phyloP scores from a whole-genome alignment of 2,113 vertebrate species.

The Laticauda colubrina region DNA sequence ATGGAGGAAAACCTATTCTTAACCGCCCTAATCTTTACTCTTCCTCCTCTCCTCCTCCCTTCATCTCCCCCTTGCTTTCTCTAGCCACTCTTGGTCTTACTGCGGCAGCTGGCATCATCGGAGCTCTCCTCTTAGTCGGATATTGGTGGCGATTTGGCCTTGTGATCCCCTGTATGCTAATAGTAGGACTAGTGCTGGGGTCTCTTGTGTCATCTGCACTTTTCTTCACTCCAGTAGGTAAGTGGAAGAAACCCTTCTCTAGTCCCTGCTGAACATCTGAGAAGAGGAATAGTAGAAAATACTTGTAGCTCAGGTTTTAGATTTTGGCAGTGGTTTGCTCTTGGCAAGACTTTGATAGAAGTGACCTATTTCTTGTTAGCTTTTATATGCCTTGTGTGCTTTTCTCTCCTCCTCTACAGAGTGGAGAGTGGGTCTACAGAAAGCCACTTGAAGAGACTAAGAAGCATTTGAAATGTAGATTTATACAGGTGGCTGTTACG shows the following conservation, averaged over 20 bases:
- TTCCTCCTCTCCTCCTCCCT: not conserved
- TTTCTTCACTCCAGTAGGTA: constrained; percentile 91
- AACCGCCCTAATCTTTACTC: not conserved
- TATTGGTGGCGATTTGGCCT: constrained; percentile 91
- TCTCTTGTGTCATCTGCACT: constrained; percentile 75
- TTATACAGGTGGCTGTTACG: too few species aligned
- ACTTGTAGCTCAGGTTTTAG: too few species aligned
- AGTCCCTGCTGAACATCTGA: not conserved
- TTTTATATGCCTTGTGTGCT: too few species aligned
- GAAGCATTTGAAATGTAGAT: too few species aligned
- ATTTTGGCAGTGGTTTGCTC: too few species aligned
- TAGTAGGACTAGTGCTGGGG: constrained; percentile 84
- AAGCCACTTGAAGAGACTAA: too few species aligned
- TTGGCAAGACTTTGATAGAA: too few species aligned
- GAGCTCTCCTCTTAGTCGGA: constrained; percentile 81
- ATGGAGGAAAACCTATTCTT: not conserved
- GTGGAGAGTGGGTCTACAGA: too few species aligned
- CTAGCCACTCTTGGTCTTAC: constrained; percentile 81
- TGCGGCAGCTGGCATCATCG: constrained; percentile 72
- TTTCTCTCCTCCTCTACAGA: too few species aligned
- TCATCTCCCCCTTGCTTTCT: not conserved
- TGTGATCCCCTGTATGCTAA: constrained; percentile 75
- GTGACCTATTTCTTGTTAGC: too few species aligned
- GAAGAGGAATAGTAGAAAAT: too few species aligned
- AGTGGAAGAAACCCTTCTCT: not conserved